These are phyloP conservation scores for Perca fluviatilis DNA, from an alignment of 2,113 vertebrate species.

Conservation along the genomic window DNA sequence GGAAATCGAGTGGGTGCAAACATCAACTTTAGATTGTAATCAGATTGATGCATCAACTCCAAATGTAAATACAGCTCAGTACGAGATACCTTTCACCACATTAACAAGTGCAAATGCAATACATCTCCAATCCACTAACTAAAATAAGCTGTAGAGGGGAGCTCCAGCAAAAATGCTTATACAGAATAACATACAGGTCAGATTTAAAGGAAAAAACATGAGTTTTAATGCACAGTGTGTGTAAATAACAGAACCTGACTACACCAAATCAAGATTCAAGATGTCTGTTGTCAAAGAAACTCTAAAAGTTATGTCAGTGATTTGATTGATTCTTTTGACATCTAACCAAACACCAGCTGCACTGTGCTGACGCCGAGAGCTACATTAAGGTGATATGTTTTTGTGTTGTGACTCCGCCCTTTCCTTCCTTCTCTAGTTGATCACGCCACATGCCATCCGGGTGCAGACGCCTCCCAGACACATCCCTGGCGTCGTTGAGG, in stretches of 20 bases:
- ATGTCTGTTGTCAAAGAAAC: neutral
- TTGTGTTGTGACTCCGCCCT: slow-evolving; percentile 4
- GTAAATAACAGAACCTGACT: neutral
- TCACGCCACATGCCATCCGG: slow-evolving; percentile 78
- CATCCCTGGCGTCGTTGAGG: slow-evolving; percentile 81
- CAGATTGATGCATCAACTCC: slow-evolving; percentile 29
- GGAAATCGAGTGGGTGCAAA: slow-evolving; percentile 6
- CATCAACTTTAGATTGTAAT: slow-evolving; percentile 13
- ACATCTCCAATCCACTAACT: slow-evolving; percentile 5
- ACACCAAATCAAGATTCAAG: neutral
- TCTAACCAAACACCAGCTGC: neutral
- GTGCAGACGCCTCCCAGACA: slow-evolving; percentile 82
- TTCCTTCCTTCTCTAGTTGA: slow-evolving; percentile 62
- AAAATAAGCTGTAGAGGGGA: slow-evolving; percentile 26
- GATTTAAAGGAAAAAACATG: neutral
- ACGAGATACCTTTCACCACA: slow-evolving; percentile 12
- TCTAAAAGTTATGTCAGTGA: neutral
- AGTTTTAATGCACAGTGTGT: neutral
- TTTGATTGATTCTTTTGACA: neutral
- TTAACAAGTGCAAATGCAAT: slow-evolving; percentile 17
- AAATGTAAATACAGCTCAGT: slow-evolving; percentile 34
- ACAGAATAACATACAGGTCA: neutral
- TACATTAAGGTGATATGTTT: neutral
- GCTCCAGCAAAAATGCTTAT: neutral
- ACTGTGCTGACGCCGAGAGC: neutral